phyloP scores from a whole-genome alignment of 1,140 invertebrate species.

The Drosophila subpulchrella region DNA sequence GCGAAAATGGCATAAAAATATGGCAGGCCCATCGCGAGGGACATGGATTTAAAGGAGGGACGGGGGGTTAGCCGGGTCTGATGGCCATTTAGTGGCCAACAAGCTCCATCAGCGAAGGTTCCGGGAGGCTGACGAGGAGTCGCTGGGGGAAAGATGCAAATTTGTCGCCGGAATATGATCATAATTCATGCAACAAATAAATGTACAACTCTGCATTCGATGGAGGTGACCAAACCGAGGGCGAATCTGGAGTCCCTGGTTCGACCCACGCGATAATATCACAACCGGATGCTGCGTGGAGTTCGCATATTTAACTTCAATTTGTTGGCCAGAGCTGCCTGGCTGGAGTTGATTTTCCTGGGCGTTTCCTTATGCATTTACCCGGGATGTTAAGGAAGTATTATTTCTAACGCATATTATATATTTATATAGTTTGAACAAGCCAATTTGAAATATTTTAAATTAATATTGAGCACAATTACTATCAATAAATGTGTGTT shows the following conservation, averaged over 20 bases:
- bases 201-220: conserved; percentile 48
- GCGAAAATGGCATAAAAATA: conserved; percentile 80
- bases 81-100: conserved; percentile 59
- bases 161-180: conserved; percentile 76
- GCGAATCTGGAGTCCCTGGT: background rate
- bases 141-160: conserved; percentile 32
- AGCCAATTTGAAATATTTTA: too few relatives aligned
- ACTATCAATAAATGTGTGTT: too few relatives aligned
- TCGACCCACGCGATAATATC: conserved; percentile 51
- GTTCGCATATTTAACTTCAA: conserved; percentile 24
- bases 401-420: too few relatives aligned
- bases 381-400: too few relatives aligned
- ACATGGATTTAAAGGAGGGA: background rate
- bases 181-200: conserved; percentile 84
- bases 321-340: conserved; percentile 35
- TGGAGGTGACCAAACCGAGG: conserved; percentile 25
- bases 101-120: conserved; percentile 2
- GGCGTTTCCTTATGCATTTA: background rate
- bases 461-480: too few relatives aligned
- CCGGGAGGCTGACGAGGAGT: background rate
- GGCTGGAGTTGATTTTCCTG: conserved; percentile 18
- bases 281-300: conserved; percentile 46
- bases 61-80: conserved; percentile 21
- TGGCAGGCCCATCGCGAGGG: conserved; percentile 51
- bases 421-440: too few relatives aligned